Evolutionary conservation across 2,888 invertebrate species (phyloP).

Genomic region (Sympetrum striolatum): DNA sequence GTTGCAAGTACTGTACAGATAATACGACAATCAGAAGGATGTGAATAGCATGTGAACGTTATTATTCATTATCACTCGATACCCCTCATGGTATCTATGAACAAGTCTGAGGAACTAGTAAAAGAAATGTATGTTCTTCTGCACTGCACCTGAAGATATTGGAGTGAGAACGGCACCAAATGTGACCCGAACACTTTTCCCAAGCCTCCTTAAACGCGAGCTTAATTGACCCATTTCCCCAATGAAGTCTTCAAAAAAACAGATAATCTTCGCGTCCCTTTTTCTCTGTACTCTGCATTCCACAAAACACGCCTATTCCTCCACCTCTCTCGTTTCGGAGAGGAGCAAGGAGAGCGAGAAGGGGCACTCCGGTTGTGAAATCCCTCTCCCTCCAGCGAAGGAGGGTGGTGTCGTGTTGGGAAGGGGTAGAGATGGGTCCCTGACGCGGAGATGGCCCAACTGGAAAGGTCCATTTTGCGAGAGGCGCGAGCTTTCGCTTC

Average conservation of each 20-base stretch:
- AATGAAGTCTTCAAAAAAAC: not conserved
- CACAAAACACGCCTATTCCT: not conserved
- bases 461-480: not conserved
- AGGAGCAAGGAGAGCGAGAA: not conserved
- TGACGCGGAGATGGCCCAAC: not conserved
- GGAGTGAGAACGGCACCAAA: no score
- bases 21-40: no score
- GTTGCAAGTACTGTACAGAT: no score
- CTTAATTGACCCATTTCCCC: conserved; percentile 1
- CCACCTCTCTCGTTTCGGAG: not conserved
- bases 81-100: no score
- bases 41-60: no score
- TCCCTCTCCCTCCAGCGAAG: not conserved
- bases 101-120: no score
- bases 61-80: no score
- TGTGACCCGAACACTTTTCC: no score
- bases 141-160: no score
- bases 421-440: not conserved
- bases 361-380: not conserved
- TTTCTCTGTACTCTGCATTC: no score
- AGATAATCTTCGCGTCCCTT: not conserved
- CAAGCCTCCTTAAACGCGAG: not conserved
- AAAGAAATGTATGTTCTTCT: no score
- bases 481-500: not conserved
- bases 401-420: not conserved